Base-by-base conservation (phyloP, 2,113 vertebrate species). In the Serinus canaria region DNA sequence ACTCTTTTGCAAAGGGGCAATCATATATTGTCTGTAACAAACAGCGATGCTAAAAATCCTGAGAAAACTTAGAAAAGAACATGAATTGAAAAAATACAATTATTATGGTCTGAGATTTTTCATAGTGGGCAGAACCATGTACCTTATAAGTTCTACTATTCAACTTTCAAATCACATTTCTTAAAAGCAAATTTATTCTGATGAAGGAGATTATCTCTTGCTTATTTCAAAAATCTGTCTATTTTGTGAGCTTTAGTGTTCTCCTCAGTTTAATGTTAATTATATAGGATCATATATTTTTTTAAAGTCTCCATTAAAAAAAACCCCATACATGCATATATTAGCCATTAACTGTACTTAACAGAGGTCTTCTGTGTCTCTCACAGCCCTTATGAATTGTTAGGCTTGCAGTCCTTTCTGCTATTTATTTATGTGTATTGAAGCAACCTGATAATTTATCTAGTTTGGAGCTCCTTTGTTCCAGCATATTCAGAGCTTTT, bases 371-470 rank as follows among this genome's bases (percentile, higher is more conserved):
- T 53, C 10, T 89, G 22, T 10, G 30, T 50, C 28, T 67, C 23
- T 55, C 22, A 37, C 8, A 63, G 35, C 33, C 15, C 43, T 74
- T 19, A 44, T 24, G 50, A 62, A 44, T 56, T 60, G 35, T 70
- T 74, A 82, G 18, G 9, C 18, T 82, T 75, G 13, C 18, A 35
- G 12, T 59, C 2, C 27, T 89, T 91, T 74, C 68, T 25, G 18
- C 16, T 82, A 7, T 46, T 77, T 59, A 10, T 66, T 50, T 13
- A 9, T 12, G 4, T 27, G 4, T 64, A 60, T 60, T 49, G 49
- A 88, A 83, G 17, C 0, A 0, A 39, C 6, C 0, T 10, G 64
- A 27, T 35, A 21, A 67, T 53, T 74, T 68, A 14, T 47, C 58
- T 64, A 10, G 2, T 73, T 37, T 55, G 64, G 47, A 83, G 9